These are phyloP conservation scores for Syrmaticus mikado DNA, from an alignment of 2,113 vertebrate species.

Conservation along the genomic window DNA sequence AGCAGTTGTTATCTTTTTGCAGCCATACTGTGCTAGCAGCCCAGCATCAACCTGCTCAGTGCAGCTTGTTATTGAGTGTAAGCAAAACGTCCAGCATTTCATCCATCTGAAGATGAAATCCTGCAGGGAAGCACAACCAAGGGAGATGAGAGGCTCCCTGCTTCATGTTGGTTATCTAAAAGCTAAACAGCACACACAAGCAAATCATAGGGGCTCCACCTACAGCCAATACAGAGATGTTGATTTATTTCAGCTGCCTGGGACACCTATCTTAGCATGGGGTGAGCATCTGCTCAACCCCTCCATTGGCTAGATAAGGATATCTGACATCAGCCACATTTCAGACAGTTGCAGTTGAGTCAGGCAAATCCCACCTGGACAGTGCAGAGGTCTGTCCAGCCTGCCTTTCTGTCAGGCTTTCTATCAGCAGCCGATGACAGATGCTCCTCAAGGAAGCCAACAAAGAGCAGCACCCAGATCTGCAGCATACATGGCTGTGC, in stretches of 20 bases:
- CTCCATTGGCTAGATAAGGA: neutral
- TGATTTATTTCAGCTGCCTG: neutral
- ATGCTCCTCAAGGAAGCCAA: neutral
- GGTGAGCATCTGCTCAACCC: neutral
- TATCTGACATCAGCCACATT: neutral
- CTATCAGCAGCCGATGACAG: neutral
- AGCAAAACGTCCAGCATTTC: neutral
- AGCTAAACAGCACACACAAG: neutral
- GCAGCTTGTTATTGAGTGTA: neutral
- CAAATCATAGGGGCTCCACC: neutral
- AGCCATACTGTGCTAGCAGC: neutral
- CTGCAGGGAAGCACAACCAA: neutral
- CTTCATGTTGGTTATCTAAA: neutral
- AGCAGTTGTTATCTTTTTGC: neutral
- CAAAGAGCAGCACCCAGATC: neutral
- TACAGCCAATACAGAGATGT: neutral
- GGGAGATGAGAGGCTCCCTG: neutral
- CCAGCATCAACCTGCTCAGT: rapidly evolving
- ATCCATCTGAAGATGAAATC: neutral
- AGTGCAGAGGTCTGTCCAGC: neutral
- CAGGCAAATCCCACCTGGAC: neutral
- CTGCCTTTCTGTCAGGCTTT: neutral
- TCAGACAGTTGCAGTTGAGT: neutral
- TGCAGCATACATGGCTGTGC: neutral
- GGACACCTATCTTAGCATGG: neutral